Evolutionary conservation across 2,797 vertebrate genomes (phyloP), one percentile per base, ranked within the genome.

Genomic region (Myripristis jacobus): DNA sequence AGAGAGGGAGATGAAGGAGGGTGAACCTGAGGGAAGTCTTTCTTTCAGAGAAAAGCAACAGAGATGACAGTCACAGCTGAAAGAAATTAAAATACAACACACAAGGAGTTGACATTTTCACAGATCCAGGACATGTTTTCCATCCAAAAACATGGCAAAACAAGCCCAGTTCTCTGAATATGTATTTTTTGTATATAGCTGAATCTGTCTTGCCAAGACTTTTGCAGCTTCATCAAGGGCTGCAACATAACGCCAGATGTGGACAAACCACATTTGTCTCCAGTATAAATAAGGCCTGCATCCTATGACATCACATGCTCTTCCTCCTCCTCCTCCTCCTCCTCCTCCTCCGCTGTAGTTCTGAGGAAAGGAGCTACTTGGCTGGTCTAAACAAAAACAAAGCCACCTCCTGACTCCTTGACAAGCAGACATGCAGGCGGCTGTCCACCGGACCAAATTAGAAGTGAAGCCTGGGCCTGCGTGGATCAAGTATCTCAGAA

Each of bases 371-470:
- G 27, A 74, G 55, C 18, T 0, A 24, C 34, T 66, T 41, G 60
- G 21, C 62, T 48, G 1, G 8, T 47, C 64, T 6, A 47, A 84
- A 84, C 65, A 73, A 82, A 53, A 53, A 44, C 48, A 65, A 41
- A 65, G 48, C n/a, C 21, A 67, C 54, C 76, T 71, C 74, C 43
- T 13, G 71, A 62, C 80, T 66, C 54, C 13, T 1, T 0, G 75
- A 52, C 24, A 56, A 50, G 69, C 78, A 81, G 79, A 77, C 80
- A 73, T 7, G 43, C 65, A 50, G 83, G 71, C 70, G 56, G 73
- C 80, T 53, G 59, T 6, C 51, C 41, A 0, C 48, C 4, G 50
- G 75, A 86, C 86, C 61, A 66, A 89, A 86, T 89, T 89, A 89
- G 84, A 84, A 83, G 55, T 67, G 73, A 86, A 83, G 82, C 80